These are phyloP conservation scores for Orthonevra nobilis DNA, from an alignment of 2,888 invertebrate genomes.

Conservation along the genomic window DNA sequence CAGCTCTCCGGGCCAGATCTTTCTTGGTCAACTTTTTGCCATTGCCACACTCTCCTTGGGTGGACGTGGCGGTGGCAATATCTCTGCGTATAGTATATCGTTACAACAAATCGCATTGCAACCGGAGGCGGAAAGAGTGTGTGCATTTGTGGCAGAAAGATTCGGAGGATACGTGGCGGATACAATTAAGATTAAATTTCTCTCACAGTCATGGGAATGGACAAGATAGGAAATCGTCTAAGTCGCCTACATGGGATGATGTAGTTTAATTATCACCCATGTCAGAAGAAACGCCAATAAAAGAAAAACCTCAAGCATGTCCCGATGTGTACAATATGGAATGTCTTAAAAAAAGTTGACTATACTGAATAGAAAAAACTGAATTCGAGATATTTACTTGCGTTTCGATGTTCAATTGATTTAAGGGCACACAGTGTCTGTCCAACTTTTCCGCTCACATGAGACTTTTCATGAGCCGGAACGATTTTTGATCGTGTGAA, in stretches of 20 bases:
- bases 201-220: conserved; percentile 56
- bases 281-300: conserved; percentile 20
- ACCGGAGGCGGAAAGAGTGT: conserved; percentile 52
- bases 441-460: too few species aligned
- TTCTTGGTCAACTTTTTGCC: conserved; percentile 50
- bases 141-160: conserved; percentile 38
- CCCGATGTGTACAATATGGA: too few species aligned
- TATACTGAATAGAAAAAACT: too few species aligned
- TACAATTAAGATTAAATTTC: conserved; percentile 71
- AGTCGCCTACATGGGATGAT: conserved; percentile 63
- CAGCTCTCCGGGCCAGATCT: conserved; percentile 31
- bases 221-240: conserved; percentile 53
- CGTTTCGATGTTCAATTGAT: too few species aligned
- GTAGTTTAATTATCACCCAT: conserved; percentile 69
- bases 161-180: conserved; percentile 63
- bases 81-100: conserved; percentile 46
- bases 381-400: too few species aligned
- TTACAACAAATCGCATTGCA: conserved; percentile 61
- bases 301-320: too few species aligned
- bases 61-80: conserved; percentile 49
- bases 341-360: too few species aligned
- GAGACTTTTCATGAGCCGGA: too few species aligned
- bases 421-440: too few species aligned
- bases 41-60: conserved; percentile 13
- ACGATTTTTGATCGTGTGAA: too few species aligned